Base-by-base conservation (phyloP, 2,797 vertebrate genomes). In the Sus cebifrons region DNA sequence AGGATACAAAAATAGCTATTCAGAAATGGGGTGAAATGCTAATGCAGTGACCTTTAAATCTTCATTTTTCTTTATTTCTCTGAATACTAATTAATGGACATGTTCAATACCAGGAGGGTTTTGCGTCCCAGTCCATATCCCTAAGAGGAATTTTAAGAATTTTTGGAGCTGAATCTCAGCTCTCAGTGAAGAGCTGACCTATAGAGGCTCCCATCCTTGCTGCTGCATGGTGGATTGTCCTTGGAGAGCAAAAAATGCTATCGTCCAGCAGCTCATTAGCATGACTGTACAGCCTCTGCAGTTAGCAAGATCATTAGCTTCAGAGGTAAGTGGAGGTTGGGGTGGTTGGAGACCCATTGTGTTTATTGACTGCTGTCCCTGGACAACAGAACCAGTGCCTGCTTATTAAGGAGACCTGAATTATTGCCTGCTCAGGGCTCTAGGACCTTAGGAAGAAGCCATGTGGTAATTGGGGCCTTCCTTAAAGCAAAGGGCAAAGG, bases 271-370 rank as follows among this genome's bases (percentile, higher is more conserved):
- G 84, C 97, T 98, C 95, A 95, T 98, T 98, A 98, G 94, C 96
- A 92, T 90, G 94, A 86, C 96, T 88, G 49, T 0, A 17, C 96
- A 85, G 87, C 94, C 73, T 97, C 91, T 97, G 91, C 68, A 65
- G 97, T 97, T 97, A 98, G 96, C 91, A 84, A 96, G 27, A 1
- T 97, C 97, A 98, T 98, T 98, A 98, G 97, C 97, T 98, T 97
- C 96, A 95, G 96, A 77, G 89, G 95, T 92, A 97, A 98, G 96
- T 95, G 94, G 96, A 97, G 97, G 75, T 73, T 95, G 89, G 96
- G 95, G 91, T 92, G 86, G 85, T 86, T 94, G 29, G 32, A 68
- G 92, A 86, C 92, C 85, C 77, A 94, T 97, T 52, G 1, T 95
- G 95, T 94, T 97, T 97, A 98, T 97, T 68, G 88, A 60, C 52